Conservation (phyloP, 2,888 invertebrate genomes). For the Agonopterix subpropinquella region DNA sequence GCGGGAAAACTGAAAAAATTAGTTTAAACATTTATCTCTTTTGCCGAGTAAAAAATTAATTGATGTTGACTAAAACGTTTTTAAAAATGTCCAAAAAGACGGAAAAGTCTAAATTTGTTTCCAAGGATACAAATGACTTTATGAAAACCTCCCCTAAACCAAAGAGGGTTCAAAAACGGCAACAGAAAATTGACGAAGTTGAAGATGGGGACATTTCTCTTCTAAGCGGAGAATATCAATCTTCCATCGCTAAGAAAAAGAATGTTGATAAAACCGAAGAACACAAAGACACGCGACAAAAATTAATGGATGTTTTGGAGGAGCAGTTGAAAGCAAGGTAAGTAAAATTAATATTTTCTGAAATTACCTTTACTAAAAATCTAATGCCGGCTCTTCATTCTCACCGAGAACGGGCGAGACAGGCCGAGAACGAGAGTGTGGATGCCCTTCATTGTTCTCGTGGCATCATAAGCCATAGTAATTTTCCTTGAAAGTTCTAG, state of each 20-base stretch:
- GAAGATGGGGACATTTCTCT: conserved; percentile 1
- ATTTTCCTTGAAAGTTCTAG: too few species aligned
- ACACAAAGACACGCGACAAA: conserved; percentile 3
- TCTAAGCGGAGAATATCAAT: conserved; percentile 1
- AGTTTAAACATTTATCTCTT: too few species aligned
- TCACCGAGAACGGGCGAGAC: too few species aligned
- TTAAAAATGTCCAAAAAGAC: conserved; percentile 5
- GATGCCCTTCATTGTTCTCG: too few species aligned
- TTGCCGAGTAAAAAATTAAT: background rate
- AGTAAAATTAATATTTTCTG: background rate
- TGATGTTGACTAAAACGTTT: too few species aligned
- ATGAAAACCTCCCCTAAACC: conserved; percentile 7
- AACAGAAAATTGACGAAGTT: background rate
- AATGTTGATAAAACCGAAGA: background rate
- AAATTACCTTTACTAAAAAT: too few species aligned
- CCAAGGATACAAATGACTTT: conserved; percentile 5
- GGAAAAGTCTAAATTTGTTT: conserved; percentile 3
- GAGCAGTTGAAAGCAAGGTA: conserved; percentile 5
- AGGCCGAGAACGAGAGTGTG: too few species aligned
- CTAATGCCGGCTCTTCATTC: too few species aligned
- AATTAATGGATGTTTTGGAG: conserved; percentile 6
- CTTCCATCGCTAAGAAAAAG: conserved; percentile 1
- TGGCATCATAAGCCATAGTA: too few species aligned
- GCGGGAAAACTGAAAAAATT: background rate
- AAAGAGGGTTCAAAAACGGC: too few species aligned